Conservation (phyloP, 2,113 vertebrate species). For the Sardina pilchardus region DNA sequence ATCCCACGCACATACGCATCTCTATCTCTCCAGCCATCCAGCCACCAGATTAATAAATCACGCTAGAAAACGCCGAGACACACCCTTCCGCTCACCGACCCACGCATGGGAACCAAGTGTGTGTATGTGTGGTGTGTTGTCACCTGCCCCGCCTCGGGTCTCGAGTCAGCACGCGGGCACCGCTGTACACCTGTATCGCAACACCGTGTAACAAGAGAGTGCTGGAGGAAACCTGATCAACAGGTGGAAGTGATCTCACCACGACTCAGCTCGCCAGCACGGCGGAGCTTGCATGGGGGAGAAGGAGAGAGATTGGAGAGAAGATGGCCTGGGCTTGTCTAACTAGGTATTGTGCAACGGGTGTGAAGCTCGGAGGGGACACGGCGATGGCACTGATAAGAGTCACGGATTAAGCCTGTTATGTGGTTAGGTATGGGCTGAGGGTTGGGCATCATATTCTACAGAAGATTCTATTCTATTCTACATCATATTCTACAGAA, state of each 20-base stretch:
- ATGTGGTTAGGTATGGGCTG: background rate
- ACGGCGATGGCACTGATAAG: background rate
- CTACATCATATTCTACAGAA: background rate
- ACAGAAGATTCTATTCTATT: background rate
- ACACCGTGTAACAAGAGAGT: conserved; percentile 22
- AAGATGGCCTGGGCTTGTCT: conserved; percentile 26
- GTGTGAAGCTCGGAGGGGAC: background rate
- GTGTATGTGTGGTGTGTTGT: background rate
- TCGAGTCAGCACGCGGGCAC: background rate
- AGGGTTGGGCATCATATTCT: background rate
- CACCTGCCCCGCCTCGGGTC: conserved; percentile 20
- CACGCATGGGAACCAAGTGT: background rate
- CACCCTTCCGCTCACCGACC: background rate
- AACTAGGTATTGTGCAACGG: conserved; percentile 13
- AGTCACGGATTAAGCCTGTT: background rate
- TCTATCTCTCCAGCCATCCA: background rate
- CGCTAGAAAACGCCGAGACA: background rate
- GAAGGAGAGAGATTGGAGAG: background rate
- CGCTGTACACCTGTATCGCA: conserved; percentile 35
- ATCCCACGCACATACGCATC: background rate
- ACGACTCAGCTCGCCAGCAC: background rate
- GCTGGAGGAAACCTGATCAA: conserved; percentile 30
- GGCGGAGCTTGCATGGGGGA: background rate
- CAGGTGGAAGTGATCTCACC: conserved; percentile 12
- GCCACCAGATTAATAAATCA: background rate